These are phyloP conservation scores for Harpagifer antarcticus DNA, from an alignment of 2,797 vertebrate species.

Conservation along the genomic window DNA sequence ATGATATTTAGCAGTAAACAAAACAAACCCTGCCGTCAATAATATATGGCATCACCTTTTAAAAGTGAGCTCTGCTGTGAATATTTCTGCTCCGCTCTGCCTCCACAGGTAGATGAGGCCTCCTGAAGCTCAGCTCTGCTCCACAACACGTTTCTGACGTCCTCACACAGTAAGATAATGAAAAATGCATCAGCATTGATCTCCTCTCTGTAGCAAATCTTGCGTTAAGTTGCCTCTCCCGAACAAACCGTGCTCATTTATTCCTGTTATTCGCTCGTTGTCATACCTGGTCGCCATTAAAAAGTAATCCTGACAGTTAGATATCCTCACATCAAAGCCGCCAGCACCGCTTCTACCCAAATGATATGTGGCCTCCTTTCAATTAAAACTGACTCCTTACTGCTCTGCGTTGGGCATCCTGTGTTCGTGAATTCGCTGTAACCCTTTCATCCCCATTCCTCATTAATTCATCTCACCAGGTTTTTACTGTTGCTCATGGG, in stretches of 20 bases:
- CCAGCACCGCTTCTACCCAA: slow-evolving; percentile 28
- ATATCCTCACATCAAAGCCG: slow-evolving; percentile 67
- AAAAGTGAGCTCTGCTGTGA: slow-evolving; percentile 7
- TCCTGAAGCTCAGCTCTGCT: slow-evolving; percentile 10
- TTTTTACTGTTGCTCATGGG: slow-evolving; percentile 13
- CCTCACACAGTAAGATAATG: slow-evolving; percentile 44
- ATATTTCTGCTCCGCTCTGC: slow-evolving; percentile 2
- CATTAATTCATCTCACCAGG: slow-evolving; percentile 62
- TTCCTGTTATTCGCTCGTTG: slow-evolving; percentile 52
- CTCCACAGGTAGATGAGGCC: slow-evolving; percentile 17
- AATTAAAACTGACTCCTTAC: slow-evolving; percentile 77
- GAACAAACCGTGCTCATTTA: slow-evolving; percentile 61
- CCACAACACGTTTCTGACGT: slow-evolving; percentile 35
- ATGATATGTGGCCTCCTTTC: slow-evolving; percentile 62
- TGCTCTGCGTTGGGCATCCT: slow-evolving; percentile 44
- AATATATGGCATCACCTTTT: neutral
- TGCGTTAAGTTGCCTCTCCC: slow-evolving; percentile 41
- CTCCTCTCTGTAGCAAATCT: slow-evolving; percentile 53
- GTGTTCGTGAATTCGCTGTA: slow-evolving; percentile 31
- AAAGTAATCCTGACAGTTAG: slow-evolving; percentile 60
- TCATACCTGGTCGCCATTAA: slow-evolving; percentile 62
- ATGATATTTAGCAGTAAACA: slow-evolving; percentile 9
- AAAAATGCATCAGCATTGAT: slow-evolving; percentile 69
- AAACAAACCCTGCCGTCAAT: neutral
- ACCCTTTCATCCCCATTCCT: slow-evolving; percentile 71